A percentile compares a stretch with the other conserved stretches of the same genome.
Conservation (phyloP, 2,113 vertebrate species). For the Eretmochelys imbricata region DNA sequence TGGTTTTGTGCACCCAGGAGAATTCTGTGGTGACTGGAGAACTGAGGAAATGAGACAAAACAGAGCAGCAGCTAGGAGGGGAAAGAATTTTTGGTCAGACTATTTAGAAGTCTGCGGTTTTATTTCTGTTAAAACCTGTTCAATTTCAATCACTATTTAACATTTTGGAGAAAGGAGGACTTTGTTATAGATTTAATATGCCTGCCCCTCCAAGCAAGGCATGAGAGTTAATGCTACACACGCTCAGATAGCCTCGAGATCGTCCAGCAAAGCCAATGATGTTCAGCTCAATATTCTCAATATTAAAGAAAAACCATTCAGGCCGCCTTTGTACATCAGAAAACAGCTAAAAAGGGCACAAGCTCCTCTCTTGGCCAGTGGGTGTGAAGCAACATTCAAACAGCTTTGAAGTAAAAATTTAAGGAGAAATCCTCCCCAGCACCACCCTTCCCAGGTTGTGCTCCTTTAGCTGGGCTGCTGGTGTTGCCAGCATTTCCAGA, state of each 20-base stretch:
- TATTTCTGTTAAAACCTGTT: not conserved
- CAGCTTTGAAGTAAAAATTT: not conserved
- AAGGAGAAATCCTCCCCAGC: not conserved
- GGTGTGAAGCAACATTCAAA: not conserved
- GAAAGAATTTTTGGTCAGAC: not conserved
- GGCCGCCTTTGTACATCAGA: not conserved
- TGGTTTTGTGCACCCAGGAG: conserved; percentile 18
- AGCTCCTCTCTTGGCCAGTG: not conserved
- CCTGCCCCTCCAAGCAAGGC: not conserved
- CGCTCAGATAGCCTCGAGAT: not conserved
- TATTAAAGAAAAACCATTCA: conserved; percentile 18
- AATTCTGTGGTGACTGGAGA: not conserved
- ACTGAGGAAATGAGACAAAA: not conserved
- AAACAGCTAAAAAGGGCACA: not conserved
- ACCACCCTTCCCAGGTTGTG: not conserved
- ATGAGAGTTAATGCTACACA: not conserved
- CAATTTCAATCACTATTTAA: not conserved
- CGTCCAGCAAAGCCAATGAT: not conserved
- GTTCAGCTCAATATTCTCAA: not conserved
- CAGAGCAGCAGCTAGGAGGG: not conserved
- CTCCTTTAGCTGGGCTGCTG: not conserved
- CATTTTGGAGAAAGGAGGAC: not conserved
- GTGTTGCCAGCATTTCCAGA: not conserved
- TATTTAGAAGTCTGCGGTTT: not conserved
- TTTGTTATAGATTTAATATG: not conserved